phyloP scores from a whole-genome alignment of 2,888 invertebrate genomes.

The Drosophila kanekoi region DNA sequence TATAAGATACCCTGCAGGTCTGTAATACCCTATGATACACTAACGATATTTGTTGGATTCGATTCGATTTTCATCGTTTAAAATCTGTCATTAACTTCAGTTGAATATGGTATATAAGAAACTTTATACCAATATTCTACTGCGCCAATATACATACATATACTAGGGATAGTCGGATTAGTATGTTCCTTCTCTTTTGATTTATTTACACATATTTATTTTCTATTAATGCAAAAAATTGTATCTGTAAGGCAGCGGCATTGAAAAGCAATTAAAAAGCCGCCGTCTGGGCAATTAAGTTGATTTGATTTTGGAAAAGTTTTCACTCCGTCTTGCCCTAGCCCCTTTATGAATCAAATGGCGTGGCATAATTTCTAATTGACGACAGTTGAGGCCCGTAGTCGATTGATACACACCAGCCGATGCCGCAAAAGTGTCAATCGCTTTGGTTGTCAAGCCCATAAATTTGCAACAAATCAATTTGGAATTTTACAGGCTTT shows the following conservation, averaged over 20 bases:
- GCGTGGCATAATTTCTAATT: constrained; percentile 49
- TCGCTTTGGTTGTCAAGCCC: constrained; percentile 22
- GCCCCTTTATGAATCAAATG: constrained; percentile 37
- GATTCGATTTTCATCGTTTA: neutral
- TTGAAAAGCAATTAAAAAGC: constrained; percentile 52
- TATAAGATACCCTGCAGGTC: neutral
- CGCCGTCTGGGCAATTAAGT: constrained; percentile 38
- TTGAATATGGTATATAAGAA: neutral
- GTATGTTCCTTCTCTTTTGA: neutral
- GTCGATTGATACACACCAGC: constrained; percentile 23
- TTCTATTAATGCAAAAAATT: neutral
- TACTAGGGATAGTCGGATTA: neutral
- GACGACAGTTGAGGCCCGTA: constrained; percentile 41
- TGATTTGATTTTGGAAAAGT: constrained; percentile 40
- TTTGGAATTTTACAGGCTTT: constrained; percentile 32
- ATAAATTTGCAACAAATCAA: constrained; percentile 29
- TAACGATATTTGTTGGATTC: neutral
- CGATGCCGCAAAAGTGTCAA: constrained; percentile 28
- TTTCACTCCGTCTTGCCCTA: constrained; percentile 22
- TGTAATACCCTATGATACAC: too few species aligned
- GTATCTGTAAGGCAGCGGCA: constrained; percentile 20
- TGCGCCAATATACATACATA: neutral
- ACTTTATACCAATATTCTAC: neutral
- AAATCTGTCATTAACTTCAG: too few species aligned
- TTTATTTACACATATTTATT: neutral